Conservation (phyloP, 2,888 invertebrate genomes). For the Gortyna flavago region DNA sequence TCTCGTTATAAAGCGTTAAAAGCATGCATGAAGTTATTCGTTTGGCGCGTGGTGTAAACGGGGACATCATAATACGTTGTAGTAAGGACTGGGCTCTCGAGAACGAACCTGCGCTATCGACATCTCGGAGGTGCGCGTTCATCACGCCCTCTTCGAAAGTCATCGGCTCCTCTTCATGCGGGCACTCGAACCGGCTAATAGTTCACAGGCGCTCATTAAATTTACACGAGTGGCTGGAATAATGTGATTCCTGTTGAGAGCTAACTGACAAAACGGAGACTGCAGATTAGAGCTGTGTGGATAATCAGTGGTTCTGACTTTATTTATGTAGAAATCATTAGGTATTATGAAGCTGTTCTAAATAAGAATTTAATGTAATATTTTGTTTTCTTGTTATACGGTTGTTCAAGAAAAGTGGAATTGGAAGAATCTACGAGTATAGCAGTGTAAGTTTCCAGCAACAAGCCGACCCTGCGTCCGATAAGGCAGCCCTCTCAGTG, state of each 20-base stretch:
- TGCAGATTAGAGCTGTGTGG: background rate
- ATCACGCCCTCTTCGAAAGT: conserved; percentile 73
- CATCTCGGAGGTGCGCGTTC: conserved; percentile 71
- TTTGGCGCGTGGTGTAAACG: conserved; percentile 64
- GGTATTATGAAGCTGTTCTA: background rate
- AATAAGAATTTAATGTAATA: background rate
- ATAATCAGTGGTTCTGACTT: background rate
- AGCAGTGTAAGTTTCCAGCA: conserved; percentile 39
- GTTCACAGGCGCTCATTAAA: conserved; percentile 71
- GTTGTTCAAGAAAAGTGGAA: background rate
- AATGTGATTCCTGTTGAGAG: conserved; percentile 52
- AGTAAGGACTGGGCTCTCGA: conserved; percentile 63
- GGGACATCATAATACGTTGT: conserved; percentile 63
- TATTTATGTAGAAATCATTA: background rate
- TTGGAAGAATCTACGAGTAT: conserved; percentile 25
- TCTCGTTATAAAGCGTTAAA: conserved; percentile 35
- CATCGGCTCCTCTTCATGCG: conserved; percentile 72
- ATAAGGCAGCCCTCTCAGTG: conserved; percentile 49
- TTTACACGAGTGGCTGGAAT: conserved; percentile 60
- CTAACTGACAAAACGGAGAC: conserved; percentile 20
- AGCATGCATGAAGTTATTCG: conserved; percentile 49
- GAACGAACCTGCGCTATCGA: conserved; percentile 75
- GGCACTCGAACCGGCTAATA: conserved; percentile 67
- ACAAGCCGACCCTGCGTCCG: conserved; percentile 24
- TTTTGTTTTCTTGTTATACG: background rate